Evolutionary conservation across 2,888 invertebrate species (phyloP), one percentile per base, ranked within the genome.

Genomic region (Eulithis testata): DNA sequence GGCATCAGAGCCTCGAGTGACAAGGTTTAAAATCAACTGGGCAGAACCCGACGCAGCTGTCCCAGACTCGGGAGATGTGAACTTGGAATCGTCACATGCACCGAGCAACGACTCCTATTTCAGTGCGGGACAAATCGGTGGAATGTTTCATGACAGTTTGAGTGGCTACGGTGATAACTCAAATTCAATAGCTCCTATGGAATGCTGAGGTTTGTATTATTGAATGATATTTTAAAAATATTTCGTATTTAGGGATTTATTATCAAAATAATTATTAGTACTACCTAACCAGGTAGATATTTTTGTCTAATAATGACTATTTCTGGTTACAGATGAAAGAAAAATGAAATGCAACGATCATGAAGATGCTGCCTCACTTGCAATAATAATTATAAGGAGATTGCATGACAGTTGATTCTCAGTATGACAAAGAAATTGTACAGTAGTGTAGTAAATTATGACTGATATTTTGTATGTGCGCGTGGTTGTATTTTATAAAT

Each of bases 21-120:
- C 99, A 3, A 94, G 93, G 60, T 99, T 99, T 87, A 99, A 99
- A 92, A 99, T 99, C 58, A 98, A 99, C 83, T 99, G 99, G 99
- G 98, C 97, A 67, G 97, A 97, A 70, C 91, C 94, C 0, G 94
- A 94, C 54, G 94, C 90, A 14, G 84, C 78, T 0, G 82, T 85
- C 0, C 73, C 83, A 0, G 88, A 91, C 59, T 84, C 89, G 0
- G 89, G 85, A 0, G 92, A 90, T 60, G 87, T 86, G 0, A 91
- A 90, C 61, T 58, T 92, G 14, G 90, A 89, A 66, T 77, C 80
- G 0, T 73, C 86, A 0, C 89, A 88, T 68, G 90, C 88, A 0
- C 90, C 90, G 0, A 89, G 89, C 45, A 91, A 88, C 68, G 93
- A 93, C 52, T 92, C 91, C 0, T 92, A 91, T 44, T 88, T 89